phyloP scores from a whole-genome alignment of 2,113 vertebrate genomes.

The Chlorocebus sabaeus region DNA sequence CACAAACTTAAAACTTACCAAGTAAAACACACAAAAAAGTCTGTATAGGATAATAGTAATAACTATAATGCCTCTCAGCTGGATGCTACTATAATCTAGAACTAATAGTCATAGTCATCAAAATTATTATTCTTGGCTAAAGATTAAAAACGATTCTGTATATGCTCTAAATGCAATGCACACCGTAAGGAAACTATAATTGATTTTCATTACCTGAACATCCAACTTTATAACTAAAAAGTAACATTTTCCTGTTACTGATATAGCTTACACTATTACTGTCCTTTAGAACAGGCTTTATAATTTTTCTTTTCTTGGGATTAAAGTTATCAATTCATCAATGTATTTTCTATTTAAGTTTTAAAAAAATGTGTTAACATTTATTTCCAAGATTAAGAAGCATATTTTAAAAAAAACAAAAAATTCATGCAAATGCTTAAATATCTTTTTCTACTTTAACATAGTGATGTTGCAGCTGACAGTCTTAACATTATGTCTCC shows the following conservation, averaged over 20 bases:
- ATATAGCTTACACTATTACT: background rate
- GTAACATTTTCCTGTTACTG: background rate
- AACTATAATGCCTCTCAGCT: background rate
- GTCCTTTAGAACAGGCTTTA: background rate
- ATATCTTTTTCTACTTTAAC: background rate
- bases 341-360: constrained; percentile 10
- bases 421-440: background rate
- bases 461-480: background rate
- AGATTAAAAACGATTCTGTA: background rate
- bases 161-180: background rate
- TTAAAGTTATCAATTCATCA: constrained; percentile 40
- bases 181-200: background rate
- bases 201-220: constrained; percentile 56
- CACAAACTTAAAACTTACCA: constrained; percentile 9
- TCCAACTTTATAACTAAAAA: constrained; percentile 51
- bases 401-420: background rate
- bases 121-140: background rate
- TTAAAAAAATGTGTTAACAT: background rate
- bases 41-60: background rate
- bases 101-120: background rate
- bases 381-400: background rate
- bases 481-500: background rate
- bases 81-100: background rate
- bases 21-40: background rate
- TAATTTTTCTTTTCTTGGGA: background rate